Conservation (phyloP, 2,888 invertebrate species). For the Tolmerus cingulatus region DNA sequence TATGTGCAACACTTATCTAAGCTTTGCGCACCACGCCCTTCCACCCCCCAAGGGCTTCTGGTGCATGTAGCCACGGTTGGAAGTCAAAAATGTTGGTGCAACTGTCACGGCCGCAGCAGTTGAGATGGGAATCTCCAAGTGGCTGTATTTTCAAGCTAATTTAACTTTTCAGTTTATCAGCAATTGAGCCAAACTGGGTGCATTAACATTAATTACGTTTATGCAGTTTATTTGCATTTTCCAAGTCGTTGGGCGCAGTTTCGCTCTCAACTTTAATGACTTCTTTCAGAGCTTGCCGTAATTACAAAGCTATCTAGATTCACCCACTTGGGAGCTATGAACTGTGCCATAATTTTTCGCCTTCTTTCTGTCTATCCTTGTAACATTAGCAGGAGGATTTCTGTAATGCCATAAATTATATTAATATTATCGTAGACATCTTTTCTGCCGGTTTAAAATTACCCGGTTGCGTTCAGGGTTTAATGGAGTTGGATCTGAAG, state of each 20-base stretch:
- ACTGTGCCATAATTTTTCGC: constrained; percentile 30
- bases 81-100: background rate
- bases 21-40: background rate
- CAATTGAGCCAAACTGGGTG: constrained; percentile 20
- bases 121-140: background rate
- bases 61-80: background rate
- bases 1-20: background rate
- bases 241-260: constrained; percentile 42
- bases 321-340: constrained; percentile 17
- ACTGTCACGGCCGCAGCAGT: background rate
- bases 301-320: constrained; percentile 44
- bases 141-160: constrained; percentile 30
- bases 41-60: background rate
- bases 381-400: constrained; percentile 28
- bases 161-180: constrained; percentile 40
- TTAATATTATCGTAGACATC: constrained; percentile 9
- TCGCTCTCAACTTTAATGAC: constrained; percentile 23
- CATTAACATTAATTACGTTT: constrained; percentile 43
- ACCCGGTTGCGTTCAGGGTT: background rate
- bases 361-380: constrained; percentile 33
- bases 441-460: background rate
- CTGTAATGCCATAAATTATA: constrained; percentile 27
- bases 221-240: constrained; percentile 45
- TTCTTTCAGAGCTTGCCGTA: constrained; percentile 30
- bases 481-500: background rate